Percentiles rank a stretch among this genome's conserved stretches.
phyloP scores from a whole-genome alignment of 2,888 invertebrate genomes.

The Clunio marinus region DNA sequence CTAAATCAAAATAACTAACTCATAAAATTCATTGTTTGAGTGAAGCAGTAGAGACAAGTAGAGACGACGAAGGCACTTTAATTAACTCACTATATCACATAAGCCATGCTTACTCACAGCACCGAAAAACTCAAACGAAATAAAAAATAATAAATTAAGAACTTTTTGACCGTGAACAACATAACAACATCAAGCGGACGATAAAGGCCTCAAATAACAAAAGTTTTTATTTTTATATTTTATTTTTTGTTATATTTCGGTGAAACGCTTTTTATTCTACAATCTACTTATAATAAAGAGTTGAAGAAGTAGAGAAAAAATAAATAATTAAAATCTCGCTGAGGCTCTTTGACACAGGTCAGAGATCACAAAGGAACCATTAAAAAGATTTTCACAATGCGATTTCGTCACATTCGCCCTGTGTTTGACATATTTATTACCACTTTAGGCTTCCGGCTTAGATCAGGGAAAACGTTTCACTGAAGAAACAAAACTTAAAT shows the following conservation, averaged over 20 bases:
- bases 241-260: background rate
- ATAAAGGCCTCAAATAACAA: background rate
- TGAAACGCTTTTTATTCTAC: no score
- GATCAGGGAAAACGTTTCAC: background rate
- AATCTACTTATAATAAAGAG: no score
- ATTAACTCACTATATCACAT: slow-evolving; percentile 33
- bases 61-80: slow-evolving; percentile 23
- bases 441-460: slow-evolving; percentile 3
- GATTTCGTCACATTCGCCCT: background rate
- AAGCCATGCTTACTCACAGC: background rate
- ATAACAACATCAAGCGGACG: background rate
- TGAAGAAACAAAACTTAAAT: no score
- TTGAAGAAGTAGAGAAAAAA: background rate
- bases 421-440: slow-evolving; percentile 10
- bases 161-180: slow-evolving; percentile 37
- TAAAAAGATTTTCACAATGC: slow-evolving; percentile 24
- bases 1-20: slow-evolving; percentile 35
- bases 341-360: slow-evolving; percentile 18
- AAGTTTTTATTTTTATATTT: background rate
- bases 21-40: background rate
- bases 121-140: background rate
- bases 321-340: background rate
- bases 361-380: slow-evolving; percentile 36
- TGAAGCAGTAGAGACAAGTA: background rate
- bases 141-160: slow-evolving; percentile 10